phyloP scores from a whole-genome alignment of 2,888 invertebrate species.

The Pyrrhosoma nymphula region DNA sequence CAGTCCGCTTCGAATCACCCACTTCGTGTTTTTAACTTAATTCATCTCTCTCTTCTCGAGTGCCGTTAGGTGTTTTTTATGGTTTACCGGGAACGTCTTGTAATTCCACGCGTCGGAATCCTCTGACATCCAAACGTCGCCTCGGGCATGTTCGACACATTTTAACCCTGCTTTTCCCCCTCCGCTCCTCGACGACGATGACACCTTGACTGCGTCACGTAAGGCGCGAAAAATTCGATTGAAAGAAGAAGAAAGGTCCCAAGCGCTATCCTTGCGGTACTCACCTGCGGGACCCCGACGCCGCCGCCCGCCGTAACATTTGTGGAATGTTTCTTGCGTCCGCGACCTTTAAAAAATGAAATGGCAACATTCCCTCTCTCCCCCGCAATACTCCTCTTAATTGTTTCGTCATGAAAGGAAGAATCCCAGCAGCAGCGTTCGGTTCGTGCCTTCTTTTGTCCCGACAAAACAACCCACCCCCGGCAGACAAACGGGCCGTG shows the following conservation, averaged over 20 bases:
- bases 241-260: background rate
- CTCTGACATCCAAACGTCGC: background rate
- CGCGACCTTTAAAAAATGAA: conserved; percentile 18
- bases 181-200: background rate
- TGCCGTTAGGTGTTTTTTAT: background rate
- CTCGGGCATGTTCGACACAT: background rate
- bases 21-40: background rate
- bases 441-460: background rate
- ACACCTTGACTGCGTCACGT: background rate
- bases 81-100: background rate
- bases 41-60: background rate
- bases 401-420: background rate
- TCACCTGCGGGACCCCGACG: background rate
- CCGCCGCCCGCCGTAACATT: background rate
- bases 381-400: background rate
- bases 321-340: background rate
- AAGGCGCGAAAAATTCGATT: background rate
- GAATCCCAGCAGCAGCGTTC: background rate
- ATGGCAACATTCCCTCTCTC: background rate
- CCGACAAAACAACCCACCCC: background rate
- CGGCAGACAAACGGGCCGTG: background rate
- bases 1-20: background rate
- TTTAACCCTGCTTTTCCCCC: background rate
- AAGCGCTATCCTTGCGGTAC: background rate
- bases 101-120: background rate